Conservation (phyloP, 2,113 vertebrate species). For the Lepus europaeus region DNA sequence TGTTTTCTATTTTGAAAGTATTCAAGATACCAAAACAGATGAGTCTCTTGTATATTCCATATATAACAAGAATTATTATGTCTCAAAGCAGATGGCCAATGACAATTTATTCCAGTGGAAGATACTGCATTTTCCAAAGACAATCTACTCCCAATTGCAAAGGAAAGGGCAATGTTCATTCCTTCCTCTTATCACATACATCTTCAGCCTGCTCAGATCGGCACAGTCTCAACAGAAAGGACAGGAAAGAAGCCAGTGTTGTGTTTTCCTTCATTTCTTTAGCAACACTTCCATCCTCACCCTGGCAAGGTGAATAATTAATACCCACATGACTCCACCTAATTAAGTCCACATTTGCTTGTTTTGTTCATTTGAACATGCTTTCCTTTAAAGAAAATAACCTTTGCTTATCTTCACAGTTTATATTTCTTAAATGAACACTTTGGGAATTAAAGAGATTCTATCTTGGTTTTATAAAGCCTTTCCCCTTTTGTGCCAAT, state of each 20-base stretch:
- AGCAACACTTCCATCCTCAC: not conserved
- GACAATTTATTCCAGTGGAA: constrained; percentile 14
- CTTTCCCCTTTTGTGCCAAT: constrained; percentile 22
- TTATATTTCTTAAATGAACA: constrained; percentile 71
- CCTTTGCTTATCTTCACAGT: constrained; percentile 62
- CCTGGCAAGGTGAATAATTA: constrained; percentile 70
- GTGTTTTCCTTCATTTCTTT: constrained; percentile 53
- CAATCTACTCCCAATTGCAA: not conserved
- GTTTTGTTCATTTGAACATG: constrained; percentile 62
- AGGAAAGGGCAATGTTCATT: not conserved
- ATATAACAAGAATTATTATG: not conserved
- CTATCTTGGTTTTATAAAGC: constrained; percentile 68
- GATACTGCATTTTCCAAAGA: constrained; percentile 67
- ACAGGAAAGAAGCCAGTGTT: not conserved
- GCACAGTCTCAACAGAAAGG: constrained; percentile 46
- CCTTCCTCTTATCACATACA: not conserved
- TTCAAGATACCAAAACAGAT: not conserved
- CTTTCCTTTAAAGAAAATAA: constrained; percentile 61
- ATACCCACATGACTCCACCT: constrained; percentile 51
- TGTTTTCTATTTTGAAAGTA: constrained; percentile 37
- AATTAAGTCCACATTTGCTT: constrained; percentile 66
- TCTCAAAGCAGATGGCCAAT: constrained; percentile 47
- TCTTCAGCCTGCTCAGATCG: not conserved
- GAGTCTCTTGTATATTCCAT: not conserved
- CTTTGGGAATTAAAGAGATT: constrained; percentile 72